Evolutionary conservation across 2,113 vertebrate species (phyloP), one percentile per base, ranked within the genome.

Genomic region (Synodontis membranacea): DNA sequence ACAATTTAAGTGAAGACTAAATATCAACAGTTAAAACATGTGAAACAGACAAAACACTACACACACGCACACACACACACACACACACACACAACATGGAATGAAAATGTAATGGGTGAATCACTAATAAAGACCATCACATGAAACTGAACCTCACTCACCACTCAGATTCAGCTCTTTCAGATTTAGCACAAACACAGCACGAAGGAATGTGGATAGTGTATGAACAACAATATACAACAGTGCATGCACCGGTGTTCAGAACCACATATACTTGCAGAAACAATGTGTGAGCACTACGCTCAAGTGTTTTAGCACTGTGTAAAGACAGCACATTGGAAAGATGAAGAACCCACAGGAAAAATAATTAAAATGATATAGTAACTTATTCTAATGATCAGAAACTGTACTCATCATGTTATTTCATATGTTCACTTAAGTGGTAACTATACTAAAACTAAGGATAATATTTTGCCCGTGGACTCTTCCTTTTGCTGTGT

Each of bases 281-380:
- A 68, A 68, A 83, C 44, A 79, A 31, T 84, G 64, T 80, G 80
- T 83, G 56, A 86, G 82, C 80, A 84, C 79, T 80, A 86, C 84
- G 75, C 37, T 66, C 66, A 62, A 82, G 66, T 76, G 81, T 84
- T 84, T 88, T 62, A 84, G 80, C 66, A 31, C 15, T 82, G 52
- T 56, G 37, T 46, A 28, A 75, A 44, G 28, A 82, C 52, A 93
- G 92, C 91, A 93, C 93, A 93, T 93, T 94, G 82, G 88, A 86
- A 91, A 89, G 74, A 86, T 90, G 89, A 93, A 95, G 94, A 95
- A 94, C 92, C 94, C 94, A 95, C 94, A 94, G 94, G 94, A 91
- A 95, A 95, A 94, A 94, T 93, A 92, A 84, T 85, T 88, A 44
- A 44, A 70, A 88, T 58, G 3, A 54, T 34, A 25, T 46, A 75